These are phyloP conservation scores for Capricornis sumatraensis DNA, from an alignment of 2,113 vertebrate species.

Conservation along the genomic window DNA sequence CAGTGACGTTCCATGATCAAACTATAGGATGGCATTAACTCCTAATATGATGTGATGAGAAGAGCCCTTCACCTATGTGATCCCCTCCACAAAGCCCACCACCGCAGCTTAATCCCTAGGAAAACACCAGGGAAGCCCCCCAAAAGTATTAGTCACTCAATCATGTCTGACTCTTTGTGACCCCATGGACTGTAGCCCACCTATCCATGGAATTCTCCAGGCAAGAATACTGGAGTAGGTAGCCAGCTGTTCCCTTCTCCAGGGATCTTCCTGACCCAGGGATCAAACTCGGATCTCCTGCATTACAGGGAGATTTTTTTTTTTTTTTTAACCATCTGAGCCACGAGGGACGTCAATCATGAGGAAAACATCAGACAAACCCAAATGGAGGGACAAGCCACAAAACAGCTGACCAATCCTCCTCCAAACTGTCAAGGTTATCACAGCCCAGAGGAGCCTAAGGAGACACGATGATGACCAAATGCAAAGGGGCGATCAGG, in stretches of 20 bases:
- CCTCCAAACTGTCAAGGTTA: background rate
- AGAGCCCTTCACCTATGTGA: background rate
- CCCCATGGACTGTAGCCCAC: background rate
- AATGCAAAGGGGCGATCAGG: rapidly evolving
- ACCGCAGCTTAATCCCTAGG: background rate
- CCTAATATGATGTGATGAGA: rapidly evolving
- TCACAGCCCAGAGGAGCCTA: background rate
- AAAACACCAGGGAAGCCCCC: background rate
- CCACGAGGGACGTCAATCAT: background rate
- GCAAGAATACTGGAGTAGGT: background rate
- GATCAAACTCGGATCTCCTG: background rate
- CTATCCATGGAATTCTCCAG: background rate
- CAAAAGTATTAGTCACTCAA: background rate
- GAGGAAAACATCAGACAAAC: background rate
- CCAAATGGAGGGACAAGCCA: background rate
- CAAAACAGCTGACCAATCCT: rapidly evolving
- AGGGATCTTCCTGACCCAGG: background rate
- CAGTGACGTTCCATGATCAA: background rate
- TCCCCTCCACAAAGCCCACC: background rate
- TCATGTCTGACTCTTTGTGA: background rate
- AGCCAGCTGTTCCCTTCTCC: background rate
- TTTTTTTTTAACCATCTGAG: background rate
- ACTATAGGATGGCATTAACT: no score
- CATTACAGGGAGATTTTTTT: background rate
- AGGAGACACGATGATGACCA: background rate